Conservation (phyloP, 2,797 vertebrate species). For the Okamejei kenojei region DNA sequence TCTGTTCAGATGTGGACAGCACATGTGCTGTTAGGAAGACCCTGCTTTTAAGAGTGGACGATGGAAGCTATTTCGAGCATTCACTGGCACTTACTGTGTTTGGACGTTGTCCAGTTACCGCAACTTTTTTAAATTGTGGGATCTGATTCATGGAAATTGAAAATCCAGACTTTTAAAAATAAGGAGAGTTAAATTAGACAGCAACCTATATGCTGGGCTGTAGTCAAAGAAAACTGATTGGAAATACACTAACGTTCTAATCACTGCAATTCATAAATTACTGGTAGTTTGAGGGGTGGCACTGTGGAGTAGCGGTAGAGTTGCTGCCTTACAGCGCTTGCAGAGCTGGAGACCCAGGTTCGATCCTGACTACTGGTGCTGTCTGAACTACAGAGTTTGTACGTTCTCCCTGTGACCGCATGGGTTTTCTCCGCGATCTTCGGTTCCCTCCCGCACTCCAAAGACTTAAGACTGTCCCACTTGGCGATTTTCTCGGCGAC, state of each 20-base stretch:
- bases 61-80: background rate
- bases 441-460: no score
- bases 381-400: no score
- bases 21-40: background rate
- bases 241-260: background rate
- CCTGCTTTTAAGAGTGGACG: background rate
- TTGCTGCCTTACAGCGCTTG: no score
- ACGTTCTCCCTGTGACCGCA: no score
- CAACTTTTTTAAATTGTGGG: background rate
- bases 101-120: background rate
- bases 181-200: no score
- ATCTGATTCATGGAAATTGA: background rate
- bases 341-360: no score
- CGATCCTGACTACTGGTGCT: no score
- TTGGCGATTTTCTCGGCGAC: no score
- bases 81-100: background rate
- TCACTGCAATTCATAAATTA: background rate
- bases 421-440: no score
- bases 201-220: background rate
- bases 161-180: background rate
- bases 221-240: background rate
- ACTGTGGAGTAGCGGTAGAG: no score
- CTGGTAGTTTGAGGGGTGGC: background rate
- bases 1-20: background rate
- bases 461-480: no score